phyloP scores from a whole-genome alignment of 2,888 invertebrate species.

The Xestobium rufovillosum region DNA sequence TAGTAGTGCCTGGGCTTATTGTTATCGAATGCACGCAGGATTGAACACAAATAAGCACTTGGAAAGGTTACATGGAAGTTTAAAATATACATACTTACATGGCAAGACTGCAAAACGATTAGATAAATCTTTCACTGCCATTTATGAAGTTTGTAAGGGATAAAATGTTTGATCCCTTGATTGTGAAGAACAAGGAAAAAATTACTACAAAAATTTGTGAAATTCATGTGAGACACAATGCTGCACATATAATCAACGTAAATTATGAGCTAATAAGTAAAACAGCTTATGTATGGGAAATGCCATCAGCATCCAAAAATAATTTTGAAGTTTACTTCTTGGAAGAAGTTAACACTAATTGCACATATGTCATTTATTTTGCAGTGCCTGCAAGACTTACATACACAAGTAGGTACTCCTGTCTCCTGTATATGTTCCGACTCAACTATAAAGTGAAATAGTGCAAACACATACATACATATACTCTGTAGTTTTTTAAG shows the following conservation, averaged over 20 bases:
- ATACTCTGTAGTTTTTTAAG: too few species aligned
- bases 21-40: constrained; percentile 21
- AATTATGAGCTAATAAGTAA: constrained; percentile 13
- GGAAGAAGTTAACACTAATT: constrained; percentile 10
- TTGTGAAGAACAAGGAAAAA: constrained; percentile 20
- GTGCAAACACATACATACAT: constrained; percentile 20
- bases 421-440: constrained; percentile 16
- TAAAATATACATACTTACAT: constrained; percentile 26
- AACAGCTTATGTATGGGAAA: constrained; percentile 10
- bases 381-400: constrained; percentile 13
- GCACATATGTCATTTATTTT: constrained; percentile 14
- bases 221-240: constrained; percentile 7
- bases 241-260: constrained; percentile 15
- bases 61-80: constrained; percentile 24
- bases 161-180: constrained; percentile 22
- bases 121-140: constrained; percentile 22
- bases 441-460: constrained; percentile 16
- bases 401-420: constrained; percentile 17
- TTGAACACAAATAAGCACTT: constrained; percentile 28
- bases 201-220: constrained; percentile 12
- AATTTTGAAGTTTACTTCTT: constrained; percentile 16
- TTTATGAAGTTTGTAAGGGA: constrained; percentile 25
- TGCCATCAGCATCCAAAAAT: constrained; percentile 6
- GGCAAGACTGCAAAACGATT: constrained; percentile 24
- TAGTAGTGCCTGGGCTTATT: constrained; percentile 25